A percentile compares a stretch with the other conserved stretches of the same genome.
phyloP scores from a whole-genome alignment of 2,113 vertebrate genomes.

The Callithrix jacchus region DNA sequence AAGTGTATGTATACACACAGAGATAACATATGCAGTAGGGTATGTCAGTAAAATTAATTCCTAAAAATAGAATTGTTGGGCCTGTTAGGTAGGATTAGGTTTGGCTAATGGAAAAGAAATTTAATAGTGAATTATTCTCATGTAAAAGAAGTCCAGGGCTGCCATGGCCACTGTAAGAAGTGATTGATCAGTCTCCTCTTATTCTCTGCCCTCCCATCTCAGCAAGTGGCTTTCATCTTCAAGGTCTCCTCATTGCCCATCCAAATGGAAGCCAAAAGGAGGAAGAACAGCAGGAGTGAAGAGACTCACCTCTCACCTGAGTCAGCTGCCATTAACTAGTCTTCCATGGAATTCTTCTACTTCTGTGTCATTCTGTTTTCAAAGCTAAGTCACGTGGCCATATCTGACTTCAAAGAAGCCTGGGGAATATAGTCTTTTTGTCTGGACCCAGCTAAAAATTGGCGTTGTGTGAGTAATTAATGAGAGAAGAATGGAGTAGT shows the following conservation, averaged over 20 bases:
- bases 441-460: not conserved
- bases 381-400: not conserved
- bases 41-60: not conserved
- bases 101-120: not conserved
- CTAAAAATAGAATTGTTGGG: not conserved
- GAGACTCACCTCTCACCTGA: not conserved
- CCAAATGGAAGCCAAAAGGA: not conserved
- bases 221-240: not conserved
- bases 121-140: conserved; percentile 23
- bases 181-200: not conserved
- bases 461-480: not conserved
- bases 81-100: not conserved
- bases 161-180: not conserved
- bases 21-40: not conserved
- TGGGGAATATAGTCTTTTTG: not conserved
- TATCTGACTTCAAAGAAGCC: not conserved
- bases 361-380: not conserved
- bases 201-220: not conserved
- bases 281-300: not conserved
- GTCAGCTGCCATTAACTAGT: not conserved
- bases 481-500: not conserved
- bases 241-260: not conserved
- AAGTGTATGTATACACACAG: not conserved
- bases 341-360: not conserved
- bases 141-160: not conserved